A percentile compares a stretch with the other conserved stretches of the same genome.
Conservation (phyloP, 2,888 invertebrate species). For the Gibbula magus region DNA sequence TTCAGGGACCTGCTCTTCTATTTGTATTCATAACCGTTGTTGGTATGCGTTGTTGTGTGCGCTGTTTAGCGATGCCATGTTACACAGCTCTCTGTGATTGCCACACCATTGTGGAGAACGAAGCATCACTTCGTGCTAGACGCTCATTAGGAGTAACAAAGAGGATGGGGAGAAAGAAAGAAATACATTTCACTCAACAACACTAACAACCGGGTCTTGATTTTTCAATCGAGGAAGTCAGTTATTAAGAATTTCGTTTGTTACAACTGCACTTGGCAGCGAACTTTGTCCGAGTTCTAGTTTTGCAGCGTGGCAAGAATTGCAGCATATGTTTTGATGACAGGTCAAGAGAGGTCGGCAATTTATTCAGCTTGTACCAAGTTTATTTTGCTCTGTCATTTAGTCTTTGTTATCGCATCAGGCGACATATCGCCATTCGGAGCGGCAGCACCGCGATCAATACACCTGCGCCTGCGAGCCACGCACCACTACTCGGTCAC, state of each 20-base stretch:
- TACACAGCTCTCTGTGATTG: neutral
- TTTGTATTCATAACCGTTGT: conserved; percentile 29
- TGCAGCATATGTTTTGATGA: neutral
- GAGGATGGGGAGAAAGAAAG: neutral
- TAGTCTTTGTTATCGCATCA: conserved; percentile 26
- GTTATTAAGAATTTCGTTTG: conserved; percentile 17
- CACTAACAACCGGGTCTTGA: neutral
- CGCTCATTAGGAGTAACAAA: conserved; percentile 8
- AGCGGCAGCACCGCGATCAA: conserved; percentile 23
- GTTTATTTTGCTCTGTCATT: conserved; percentile 28
- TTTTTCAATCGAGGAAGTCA: conserved; percentile 17
- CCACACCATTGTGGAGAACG: neutral
- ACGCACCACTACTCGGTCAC: conserved; percentile 25
- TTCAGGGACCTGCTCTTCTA: conserved; percentile 20
- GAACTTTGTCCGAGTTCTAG: conserved; percentile 1
- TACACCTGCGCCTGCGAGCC: conserved; percentile 28
- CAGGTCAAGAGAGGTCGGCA: conserved; percentile 1
- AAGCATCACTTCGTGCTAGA: neutral
- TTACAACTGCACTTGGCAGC: conserved; percentile 18
- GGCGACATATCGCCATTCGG: conserved; percentile 7
- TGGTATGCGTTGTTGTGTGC: neutral
- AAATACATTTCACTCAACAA: conserved; percentile 14
- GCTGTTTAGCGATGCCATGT: conserved; percentile 1
- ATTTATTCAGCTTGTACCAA: conserved; percentile 14
- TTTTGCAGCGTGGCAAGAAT: neutral